Conservation (phyloP, 2,888 invertebrate species). For the Nudaria mundana region DNA sequence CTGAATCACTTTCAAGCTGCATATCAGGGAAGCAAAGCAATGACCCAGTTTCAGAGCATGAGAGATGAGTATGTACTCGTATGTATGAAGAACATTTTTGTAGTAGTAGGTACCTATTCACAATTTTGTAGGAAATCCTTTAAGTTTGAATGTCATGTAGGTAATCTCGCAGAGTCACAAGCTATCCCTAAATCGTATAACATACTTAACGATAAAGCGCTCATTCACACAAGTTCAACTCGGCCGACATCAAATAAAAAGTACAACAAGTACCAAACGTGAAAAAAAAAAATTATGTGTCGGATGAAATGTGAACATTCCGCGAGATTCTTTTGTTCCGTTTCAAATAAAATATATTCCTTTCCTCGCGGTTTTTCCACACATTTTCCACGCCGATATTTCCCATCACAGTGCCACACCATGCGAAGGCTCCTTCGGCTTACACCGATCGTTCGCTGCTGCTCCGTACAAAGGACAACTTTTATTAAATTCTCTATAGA, state of each 20-base stretch:
- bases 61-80: too few species aligned
- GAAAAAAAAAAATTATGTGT: conserved; percentile 9
- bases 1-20: too few species aligned
- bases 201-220: background rate
- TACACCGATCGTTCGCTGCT: background rate
- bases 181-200: background rate
- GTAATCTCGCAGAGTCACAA: too few species aligned
- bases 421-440: background rate
- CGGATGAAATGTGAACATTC: conserved; percentile 8
- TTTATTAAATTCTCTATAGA: conserved; percentile 29
- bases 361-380: conserved; percentile 18
- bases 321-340: conserved; percentile 10
- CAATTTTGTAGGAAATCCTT: too few species aligned
- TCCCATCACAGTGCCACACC: too few species aligned
- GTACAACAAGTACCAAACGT: conserved; percentile 1
- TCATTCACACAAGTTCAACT: conserved; percentile 3
- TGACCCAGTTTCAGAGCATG: too few species aligned
- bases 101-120: too few species aligned
- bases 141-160: too few species aligned
- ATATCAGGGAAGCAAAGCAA: too few species aligned
- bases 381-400: conserved; percentile 15
- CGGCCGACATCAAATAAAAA: conserved; percentile 4
- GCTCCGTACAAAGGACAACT: conserved; percentile 9
- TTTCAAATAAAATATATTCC: conserved; percentile 18
- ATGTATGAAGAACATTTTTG: too few species aligned